Percentiles rank a stretch among this genome's conserved stretches.
phyloP scores from a whole-genome alignment of 2,888 invertebrate species.

The Phengaris arion region DNA sequence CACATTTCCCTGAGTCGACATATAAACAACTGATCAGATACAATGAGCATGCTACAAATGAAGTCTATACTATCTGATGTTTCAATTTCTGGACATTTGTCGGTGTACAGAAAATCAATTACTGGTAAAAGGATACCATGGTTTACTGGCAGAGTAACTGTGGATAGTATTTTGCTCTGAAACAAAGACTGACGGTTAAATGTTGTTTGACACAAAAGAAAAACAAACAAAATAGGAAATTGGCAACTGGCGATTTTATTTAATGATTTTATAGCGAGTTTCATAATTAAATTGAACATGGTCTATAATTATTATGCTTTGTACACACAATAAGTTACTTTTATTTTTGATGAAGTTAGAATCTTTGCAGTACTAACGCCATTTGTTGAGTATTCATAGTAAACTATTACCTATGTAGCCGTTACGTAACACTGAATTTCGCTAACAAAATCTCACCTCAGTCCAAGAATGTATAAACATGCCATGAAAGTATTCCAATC shows the following conservation, averaged over 20 bases:
- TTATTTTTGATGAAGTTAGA: too few relatives aligned
- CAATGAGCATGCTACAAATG: constrained; percentile 86
- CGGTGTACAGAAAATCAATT: constrained; percentile 87
- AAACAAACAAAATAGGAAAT: too few relatives aligned
- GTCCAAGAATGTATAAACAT: constrained; percentile 91
- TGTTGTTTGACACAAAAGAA: constrained; percentile 18
- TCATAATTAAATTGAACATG: too few relatives aligned
- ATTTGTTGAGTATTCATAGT: too few relatives aligned
- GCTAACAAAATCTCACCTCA: constrained; percentile 63
- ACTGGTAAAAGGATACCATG: constrained; percentile 82
- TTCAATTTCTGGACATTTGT: constrained; percentile 80
- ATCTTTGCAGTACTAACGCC: too few relatives aligned
- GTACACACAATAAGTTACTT: too few relatives aligned
- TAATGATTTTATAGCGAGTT: too few relatives aligned
- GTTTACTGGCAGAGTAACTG: constrained; percentile 81
- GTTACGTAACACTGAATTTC: too few relatives aligned
- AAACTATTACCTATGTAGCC: too few relatives aligned
- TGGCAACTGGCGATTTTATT: too few relatives aligned
- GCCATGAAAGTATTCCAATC: constrained; percentile 91
- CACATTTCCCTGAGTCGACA: constrained; percentile 85
- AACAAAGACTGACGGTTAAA: constrained; percentile 44
- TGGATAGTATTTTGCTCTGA: constrained; percentile 74
- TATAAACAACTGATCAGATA: constrained; percentile 90
- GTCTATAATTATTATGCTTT: too few relatives aligned
- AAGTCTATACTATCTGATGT: constrained; percentile 84